Conservation (phyloP, 2,888 invertebrate genomes). For the Andrena dorsata region DNA sequence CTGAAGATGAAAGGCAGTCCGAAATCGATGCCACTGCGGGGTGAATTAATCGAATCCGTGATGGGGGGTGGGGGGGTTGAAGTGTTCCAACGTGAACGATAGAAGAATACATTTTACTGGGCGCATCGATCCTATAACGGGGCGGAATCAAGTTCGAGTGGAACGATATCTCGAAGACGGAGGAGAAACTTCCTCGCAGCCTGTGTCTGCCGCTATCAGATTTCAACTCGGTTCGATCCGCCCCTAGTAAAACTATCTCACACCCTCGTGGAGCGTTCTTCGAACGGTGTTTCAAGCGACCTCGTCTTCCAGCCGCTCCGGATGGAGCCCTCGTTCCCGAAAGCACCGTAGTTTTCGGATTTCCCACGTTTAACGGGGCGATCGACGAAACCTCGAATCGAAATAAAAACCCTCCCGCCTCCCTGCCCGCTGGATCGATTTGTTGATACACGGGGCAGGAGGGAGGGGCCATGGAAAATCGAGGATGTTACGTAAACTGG, state of each 20-base stretch:
- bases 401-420: constrained; percentile 24
- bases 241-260: constrained; percentile 57
- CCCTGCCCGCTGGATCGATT: background rate
- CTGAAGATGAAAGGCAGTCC: constrained; percentile 8
- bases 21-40: background rate
- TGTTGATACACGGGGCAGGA: background rate
- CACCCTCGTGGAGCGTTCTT: constrained; percentile 21
- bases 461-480: background rate
- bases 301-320: background rate
- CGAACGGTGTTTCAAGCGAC: constrained; percentile 31
- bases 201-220: constrained; percentile 46
- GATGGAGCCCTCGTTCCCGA: constrained; percentile 33
- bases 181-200: constrained; percentile 49
- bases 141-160: constrained; percentile 27
- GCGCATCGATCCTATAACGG: constrained; percentile 28
- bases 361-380: constrained; percentile 24
- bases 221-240: constrained; percentile 47
- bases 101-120: constrained; percentile 36
- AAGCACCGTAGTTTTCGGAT: constrained; percentile 29
- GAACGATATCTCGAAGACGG: constrained; percentile 34
- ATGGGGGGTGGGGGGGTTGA: background rate
- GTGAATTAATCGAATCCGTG: constrained; percentile 37
- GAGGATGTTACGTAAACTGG: background rate
- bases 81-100: background rate
- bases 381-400: constrained; percentile 24